Base-by-base conservation (phyloP, 2,888 invertebrate species). In the Osmoderma eremita region DNA sequence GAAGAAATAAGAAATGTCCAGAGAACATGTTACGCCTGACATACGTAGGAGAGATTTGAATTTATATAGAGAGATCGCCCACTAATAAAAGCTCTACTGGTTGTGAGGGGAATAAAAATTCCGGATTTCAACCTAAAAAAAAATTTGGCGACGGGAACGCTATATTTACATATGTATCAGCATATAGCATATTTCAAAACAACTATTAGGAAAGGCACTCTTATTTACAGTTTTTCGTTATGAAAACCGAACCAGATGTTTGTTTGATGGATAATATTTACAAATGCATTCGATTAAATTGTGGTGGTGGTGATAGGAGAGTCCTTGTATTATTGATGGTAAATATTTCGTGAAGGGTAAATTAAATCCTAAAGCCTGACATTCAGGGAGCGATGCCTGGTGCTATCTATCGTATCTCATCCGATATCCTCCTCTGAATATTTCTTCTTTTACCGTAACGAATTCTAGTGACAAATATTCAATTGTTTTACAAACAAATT, bases 381-480 rank as follows among this genome's bases (percentile, higher is more conserved):
- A 58, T 58, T 68, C 51, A 68, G 68, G 64, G 68, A 68, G 68
- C 63, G 56, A 63, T 42, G 45, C 64, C 68, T 51, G 68, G 18
- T 17, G 13, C 54, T 54, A 13, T 54, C 22, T 20, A 4, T 30
- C 10, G 3, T 30, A 30, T 30, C 30, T 30, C 30, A 8, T 30
- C 2, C 6, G 10, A 30, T 2, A 5, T 10, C 1, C 6, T 30
- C n/a, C 8, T 20, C 4, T 20, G 20, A 17, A 22, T 22, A 56
- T 22, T 8, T 2, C 20, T 13, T 1, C 3, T 6, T 17, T 1
- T 61, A 17, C 15, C 12, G 18, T 10, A 45, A 48, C 30, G 42
- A 30, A 12, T 61, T 45, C 30, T 61, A 61, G 45, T 45, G 53
- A 53, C 53, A 38, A 30, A 42, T 42, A 15, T 42, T 12, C 13